Evolutionary conservation across 2,797 vertebrate species (phyloP).

Genomic region (Xenopus petersii): DNA sequence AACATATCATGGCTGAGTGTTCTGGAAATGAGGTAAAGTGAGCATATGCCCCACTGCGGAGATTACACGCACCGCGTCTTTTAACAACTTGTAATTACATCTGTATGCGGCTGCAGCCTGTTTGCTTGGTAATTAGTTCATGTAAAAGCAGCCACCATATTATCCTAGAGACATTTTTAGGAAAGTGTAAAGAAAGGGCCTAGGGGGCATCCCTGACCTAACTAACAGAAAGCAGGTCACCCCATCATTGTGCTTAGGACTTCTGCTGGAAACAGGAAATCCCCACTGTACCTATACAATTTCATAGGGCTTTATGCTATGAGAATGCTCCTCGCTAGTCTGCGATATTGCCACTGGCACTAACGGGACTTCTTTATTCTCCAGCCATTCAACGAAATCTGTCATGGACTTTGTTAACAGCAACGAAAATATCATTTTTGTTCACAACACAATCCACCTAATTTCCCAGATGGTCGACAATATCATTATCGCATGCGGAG

Average conservation of each 20-base stretch:
- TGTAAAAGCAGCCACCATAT: background rate
- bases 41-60: background rate
- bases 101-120: background rate
- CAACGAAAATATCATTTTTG: conserved; percentile 99
- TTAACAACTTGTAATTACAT: conserved; percentile 11
- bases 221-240: background rate
- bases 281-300: background rate
- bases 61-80: conserved; percentile 1
- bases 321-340: background rate
- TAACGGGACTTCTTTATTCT: conserved; percentile 54
- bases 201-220: background rate
- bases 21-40: background rate
- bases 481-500: conserved; percentile 98
- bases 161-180: background rate
- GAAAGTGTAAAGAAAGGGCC: background rate
- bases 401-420: conserved; percentile 99
- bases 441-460: conserved; percentile 99
- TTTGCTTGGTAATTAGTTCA: background rate
- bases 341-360: conserved; percentile 17
- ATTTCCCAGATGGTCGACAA: conserved; percentile 99
- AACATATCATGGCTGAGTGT: background rate
- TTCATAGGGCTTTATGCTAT: conserved; percentile 10
- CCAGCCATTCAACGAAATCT: conserved; percentile 96
- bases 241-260: background rate
- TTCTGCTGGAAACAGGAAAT: background rate